Evolutionary conservation across 1,140 invertebrate species (phyloP), one percentile per base, ranked within the genome.

Genomic region (Muscidifurax raptorellus): DNA sequence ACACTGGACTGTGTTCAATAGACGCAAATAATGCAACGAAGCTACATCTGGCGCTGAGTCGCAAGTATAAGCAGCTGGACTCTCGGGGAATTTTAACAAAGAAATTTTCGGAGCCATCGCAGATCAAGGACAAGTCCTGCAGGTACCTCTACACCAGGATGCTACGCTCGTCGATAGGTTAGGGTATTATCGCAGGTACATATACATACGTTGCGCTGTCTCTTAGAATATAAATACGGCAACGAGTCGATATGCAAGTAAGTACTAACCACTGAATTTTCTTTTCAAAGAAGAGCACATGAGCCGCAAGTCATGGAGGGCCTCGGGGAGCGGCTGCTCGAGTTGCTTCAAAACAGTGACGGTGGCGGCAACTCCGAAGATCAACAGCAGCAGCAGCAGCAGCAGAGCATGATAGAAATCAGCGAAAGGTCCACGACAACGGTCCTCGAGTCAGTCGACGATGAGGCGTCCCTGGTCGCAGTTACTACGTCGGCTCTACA

Each of bases 271-370:
- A 52, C 47, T 52, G 15, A 52, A 52, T 2, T 59, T n/a, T 22
- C 6, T 59, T 7, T 59, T 0, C 22, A 59, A 6, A 7, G 13
- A 2, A 82, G 72, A 76, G 27, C 32, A 27, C n/a, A 76, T 76
- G 22, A 78, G 9, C 40, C 10, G 89, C 76, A 88, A 90, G 90
- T 90, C 15, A 88, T 90, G 87, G 90, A 88, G 81, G 89, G 86
- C 81, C 86, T 92, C 64, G 91, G 91, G 83, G 90, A 92, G 7
- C 91, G 88, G 72, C 72, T 92, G 71, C 75, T 92, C 12, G 86
- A 88, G 36, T 80, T 90, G 66, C 87, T 67, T 84, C 88, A 0
- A 79, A 40, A 40, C 87, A 28, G 72, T 76, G 10, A 18, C 52
- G 52, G 15, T 3, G 52, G 52, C 22, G 52, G 22, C 52, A 59